Percentiles rank a stretch among this genome's conserved stretches.
Evolutionary conservation across 1,140 invertebrate genomes (phyloP).

Genomic region (Caenorhabditis remanei): DNA sequence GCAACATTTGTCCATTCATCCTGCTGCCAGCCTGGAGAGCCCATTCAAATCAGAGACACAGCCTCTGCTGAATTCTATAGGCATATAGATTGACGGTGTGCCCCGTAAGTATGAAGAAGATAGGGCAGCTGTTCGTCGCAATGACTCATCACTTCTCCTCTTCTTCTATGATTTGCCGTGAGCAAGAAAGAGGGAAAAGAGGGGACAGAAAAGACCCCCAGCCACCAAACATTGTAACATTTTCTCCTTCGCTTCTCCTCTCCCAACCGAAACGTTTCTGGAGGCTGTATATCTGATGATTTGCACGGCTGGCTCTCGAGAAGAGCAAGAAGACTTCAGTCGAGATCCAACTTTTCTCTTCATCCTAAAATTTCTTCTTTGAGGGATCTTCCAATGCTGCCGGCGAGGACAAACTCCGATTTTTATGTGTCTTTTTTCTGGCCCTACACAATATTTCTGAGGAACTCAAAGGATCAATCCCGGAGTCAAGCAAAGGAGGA

Average conservation of each 20-base stretch:
- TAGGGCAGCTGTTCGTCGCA: conserved; percentile 50
- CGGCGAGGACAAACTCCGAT: neutral
- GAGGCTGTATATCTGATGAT: conserved; percentile 50
- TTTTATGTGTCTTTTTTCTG: neutral
- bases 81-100: conserved; percentile 47
- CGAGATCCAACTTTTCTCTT: neutral
- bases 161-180: neutral
- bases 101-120: conserved; percentile 42
- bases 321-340: conserved; percentile 19
- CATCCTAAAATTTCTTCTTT: no score
- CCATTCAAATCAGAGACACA: conserved; percentile 29
- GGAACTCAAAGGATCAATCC: neutral
- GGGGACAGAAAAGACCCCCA: neutral
- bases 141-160: conserved; percentile 38
- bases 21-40: neutral
- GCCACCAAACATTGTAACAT: conserved; percentile 53
- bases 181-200: neutral
- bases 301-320: conserved; percentile 49
- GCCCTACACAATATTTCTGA: neutral
- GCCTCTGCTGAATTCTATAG: conserved; percentile 4
- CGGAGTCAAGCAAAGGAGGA: neutral
- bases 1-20: conserved; percentile 14
- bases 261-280: conserved; percentile 47
- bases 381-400: conserved; percentile 21
- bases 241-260: conserved; percentile 1